These are phyloP conservation scores for Bilobella aurantiaca DNA, from an alignment of 1,140 invertebrate species.

Conservation along the genomic window DNA sequence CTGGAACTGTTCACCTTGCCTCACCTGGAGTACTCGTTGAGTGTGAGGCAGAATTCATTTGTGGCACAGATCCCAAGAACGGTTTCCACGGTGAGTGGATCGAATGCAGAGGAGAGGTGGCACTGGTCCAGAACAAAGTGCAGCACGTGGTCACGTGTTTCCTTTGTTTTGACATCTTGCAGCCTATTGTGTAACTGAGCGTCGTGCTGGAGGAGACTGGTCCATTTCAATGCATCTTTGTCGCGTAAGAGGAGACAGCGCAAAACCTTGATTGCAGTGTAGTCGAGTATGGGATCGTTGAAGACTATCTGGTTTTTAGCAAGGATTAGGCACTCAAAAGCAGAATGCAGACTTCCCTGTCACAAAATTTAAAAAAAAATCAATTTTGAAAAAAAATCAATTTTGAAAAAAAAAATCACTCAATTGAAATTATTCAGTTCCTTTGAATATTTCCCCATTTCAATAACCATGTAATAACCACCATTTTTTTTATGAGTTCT, in stretches of 20 bases:
- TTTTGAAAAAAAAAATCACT: no score
- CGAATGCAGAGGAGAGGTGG: not conserved
- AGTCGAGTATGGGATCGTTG: not conserved
- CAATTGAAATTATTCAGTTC: no score
- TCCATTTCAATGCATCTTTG: not conserved
- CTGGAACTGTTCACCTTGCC: not conserved
- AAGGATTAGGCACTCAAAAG: constrained; percentile 8
- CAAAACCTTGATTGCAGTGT: not conserved
- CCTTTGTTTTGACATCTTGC: constrained; percentile 1
- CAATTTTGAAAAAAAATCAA: no score
- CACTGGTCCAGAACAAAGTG: constrained; percentile 4
- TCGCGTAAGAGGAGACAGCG: constrained; percentile 9
- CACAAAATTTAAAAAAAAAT: not conserved
- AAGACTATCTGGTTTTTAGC: not conserved
- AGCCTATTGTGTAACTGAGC: not conserved
- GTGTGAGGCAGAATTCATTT: not conserved
- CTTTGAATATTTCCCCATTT: no score
- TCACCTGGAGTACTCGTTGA: not conserved
- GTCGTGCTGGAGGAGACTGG: not conserved
- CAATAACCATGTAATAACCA: no score
- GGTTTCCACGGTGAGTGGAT: not conserved
- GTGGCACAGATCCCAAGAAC: constrained; percentile 1
- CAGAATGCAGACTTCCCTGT: not conserved
- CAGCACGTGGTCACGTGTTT: not conserved
- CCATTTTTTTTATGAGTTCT: no score